Conservation (phyloP, 2,797 vertebrate species). For the Agapornis canus region DNA sequence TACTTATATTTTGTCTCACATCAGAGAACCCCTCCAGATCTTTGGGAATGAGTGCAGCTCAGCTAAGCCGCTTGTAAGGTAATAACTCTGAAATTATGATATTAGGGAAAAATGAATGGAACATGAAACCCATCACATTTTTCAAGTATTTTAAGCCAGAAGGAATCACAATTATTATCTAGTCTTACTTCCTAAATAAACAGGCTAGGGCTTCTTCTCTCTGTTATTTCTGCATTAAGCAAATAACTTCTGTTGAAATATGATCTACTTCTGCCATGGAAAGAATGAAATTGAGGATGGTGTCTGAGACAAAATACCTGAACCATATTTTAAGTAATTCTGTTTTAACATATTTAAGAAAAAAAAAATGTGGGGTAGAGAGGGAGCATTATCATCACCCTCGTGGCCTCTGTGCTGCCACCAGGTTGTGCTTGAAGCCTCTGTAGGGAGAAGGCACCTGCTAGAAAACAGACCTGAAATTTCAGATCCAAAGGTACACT, state of each 20-base stretch:
- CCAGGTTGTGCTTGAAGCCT: background rate
- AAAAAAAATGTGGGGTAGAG: background rate
- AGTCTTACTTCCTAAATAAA: background rate
- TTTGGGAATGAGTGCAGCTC: background rate
- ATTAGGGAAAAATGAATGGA: background rate
- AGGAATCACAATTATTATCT: background rate
- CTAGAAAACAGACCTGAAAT: background rate
- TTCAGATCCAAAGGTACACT: background rate
- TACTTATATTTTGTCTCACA: background rate
- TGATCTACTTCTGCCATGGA: background rate
- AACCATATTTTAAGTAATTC: background rate
- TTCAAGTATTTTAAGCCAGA: background rate
- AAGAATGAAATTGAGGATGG: background rate
- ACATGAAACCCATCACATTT: background rate
- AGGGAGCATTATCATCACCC: rapidly evolving
- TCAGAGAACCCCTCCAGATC: background rate
- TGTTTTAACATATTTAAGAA: background rate
- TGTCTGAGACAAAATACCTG: background rate
- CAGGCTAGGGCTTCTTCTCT: background rate
- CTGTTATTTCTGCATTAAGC: background rate
- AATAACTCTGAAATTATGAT: background rate
- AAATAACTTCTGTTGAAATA: background rate
- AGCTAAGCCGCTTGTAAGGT: background rate
- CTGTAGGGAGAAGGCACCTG: background rate
- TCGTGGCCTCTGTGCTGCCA: background rate